These are phyloP conservation scores for Drosophila testacea DNA, from an alignment of 2,888 invertebrate species.

Conservation along the genomic window DNA sequence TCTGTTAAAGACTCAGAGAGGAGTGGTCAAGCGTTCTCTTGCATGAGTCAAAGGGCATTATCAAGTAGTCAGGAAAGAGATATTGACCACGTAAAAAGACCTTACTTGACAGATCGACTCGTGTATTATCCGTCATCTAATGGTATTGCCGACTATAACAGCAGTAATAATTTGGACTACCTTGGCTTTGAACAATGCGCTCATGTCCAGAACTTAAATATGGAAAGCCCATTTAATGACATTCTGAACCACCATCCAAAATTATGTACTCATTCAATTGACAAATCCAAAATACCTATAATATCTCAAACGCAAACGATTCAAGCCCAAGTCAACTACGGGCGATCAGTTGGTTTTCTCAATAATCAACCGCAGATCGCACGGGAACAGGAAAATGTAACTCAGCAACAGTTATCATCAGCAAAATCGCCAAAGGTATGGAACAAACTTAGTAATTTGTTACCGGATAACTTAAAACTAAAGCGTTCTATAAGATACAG, in stretches of 20 bases:
- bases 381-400: neutral
- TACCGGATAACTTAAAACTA: slow-evolving; percentile 91
- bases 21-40: neutral
- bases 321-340: neutral
- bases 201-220: slow-evolving; percentile 8
- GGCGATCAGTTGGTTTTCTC: neutral
- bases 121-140: slow-evolving; percentile 91
- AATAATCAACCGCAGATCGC: slow-evolving; percentile 59
- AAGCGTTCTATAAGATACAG: slow-evolving; percentile 83
- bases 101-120: slow-evolving; percentile 90
- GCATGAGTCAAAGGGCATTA: neutral
- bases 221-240: neutral
- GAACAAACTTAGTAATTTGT: slow-evolving; percentile 88
- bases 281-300: neutral
- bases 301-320: neutral
- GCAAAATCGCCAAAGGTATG: slow-evolving; percentile 81
- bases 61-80: slow-evolving; percentile 67
- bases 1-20: neutral
- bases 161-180: slow-evolving; percentile 82
- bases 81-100: slow-evolving; percentile 64
- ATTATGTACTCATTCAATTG: neutral
- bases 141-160: slow-evolving; percentile 85
- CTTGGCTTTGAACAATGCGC: slow-evolving; percentile 51
- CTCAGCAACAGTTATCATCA: neutral
- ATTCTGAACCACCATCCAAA: neutral